Conservation (phyloP, 2,797 vertebrate genomes). For the Menidia menidia region DNA sequence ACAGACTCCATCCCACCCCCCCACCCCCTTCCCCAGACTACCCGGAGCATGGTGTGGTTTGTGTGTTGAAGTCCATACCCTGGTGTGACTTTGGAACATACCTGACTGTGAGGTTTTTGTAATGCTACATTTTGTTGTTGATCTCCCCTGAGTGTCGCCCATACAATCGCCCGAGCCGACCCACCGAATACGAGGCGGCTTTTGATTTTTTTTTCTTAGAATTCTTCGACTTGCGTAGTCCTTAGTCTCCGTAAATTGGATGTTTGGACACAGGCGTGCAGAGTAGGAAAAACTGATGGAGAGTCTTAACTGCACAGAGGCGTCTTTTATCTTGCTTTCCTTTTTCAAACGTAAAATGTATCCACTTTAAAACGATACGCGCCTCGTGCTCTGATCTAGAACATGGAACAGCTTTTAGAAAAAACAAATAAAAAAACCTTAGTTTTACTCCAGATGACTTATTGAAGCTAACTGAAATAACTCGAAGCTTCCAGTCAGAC, state of each 20-base stretch:
- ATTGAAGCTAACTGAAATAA: slow-evolving; percentile 3
- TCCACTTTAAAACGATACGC: slow-evolving; percentile 7
- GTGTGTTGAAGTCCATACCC: neutral
- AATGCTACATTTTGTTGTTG: slow-evolving; percentile 56
- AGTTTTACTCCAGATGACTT: too few relatives aligned
- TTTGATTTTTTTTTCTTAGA: slow-evolving; percentile 1
- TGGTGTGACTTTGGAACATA: slow-evolving; percentile 40
- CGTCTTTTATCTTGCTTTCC: neutral
- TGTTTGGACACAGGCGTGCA: slow-evolving; percentile 14
- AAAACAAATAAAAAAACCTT: too few relatives aligned
- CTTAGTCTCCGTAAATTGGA: slow-evolving; percentile 8
- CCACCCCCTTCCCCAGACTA: slow-evolving; percentile 16
- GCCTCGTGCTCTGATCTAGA: neutral
- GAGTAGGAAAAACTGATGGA: slow-evolving; percentile 9
- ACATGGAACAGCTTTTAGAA: neutral
- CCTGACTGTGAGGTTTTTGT: slow-evolving; percentile 43
- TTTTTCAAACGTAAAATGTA: neutral
- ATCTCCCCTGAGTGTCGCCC: slow-evolving; percentile 68
- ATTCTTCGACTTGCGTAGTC: neutral
- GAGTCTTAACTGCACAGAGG: neutral
- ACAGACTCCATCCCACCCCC: slow-evolving; percentile 14
- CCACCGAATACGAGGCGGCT: slow-evolving; percentile 16
- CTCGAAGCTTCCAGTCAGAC: neutral
- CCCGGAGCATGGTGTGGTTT: slow-evolving; percentile 34
- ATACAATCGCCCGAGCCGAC: slow-evolving; percentile 47